Conservation (phyloP, 2,113 vertebrate genomes). For the Myiozetetes cayanensis region DNA sequence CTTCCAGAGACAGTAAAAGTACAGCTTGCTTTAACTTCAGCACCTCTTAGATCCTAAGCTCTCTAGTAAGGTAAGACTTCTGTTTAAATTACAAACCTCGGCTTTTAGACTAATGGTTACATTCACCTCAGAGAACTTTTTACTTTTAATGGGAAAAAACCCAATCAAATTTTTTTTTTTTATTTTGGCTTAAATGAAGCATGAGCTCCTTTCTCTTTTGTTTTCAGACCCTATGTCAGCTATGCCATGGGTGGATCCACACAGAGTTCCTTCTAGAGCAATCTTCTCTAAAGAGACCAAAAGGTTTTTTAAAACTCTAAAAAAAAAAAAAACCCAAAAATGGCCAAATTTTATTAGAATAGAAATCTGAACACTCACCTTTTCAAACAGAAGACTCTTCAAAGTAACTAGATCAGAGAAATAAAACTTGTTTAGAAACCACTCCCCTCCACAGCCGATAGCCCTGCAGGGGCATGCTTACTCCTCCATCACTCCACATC, state of each 20-base stretch:
- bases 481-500: fast-evolving
- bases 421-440: background rate
- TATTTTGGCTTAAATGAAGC: background rate
- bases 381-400: background rate
- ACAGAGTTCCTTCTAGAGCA: background rate
- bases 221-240: background rate
- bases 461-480: fast-evolving
- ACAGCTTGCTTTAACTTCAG: background rate
- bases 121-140: background rate
- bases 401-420: background rate
- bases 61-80: background rate
- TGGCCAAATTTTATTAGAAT: background rate
- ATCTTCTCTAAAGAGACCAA: background rate
- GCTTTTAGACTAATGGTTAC: background rate
- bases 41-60: background rate
- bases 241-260: background rate
- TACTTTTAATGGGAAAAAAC: background rate
- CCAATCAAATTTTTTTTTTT: background rate
- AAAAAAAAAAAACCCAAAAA: background rate
- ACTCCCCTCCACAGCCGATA: background rate
- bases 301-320: background rate
- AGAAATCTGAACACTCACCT: background rate
- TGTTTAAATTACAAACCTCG: background rate
- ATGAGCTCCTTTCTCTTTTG: background rate
- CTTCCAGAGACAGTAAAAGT: background rate